phyloP scores from a whole-genome alignment of 2,113 vertebrate genomes.

The Diglossa brunneiventris region DNA sequence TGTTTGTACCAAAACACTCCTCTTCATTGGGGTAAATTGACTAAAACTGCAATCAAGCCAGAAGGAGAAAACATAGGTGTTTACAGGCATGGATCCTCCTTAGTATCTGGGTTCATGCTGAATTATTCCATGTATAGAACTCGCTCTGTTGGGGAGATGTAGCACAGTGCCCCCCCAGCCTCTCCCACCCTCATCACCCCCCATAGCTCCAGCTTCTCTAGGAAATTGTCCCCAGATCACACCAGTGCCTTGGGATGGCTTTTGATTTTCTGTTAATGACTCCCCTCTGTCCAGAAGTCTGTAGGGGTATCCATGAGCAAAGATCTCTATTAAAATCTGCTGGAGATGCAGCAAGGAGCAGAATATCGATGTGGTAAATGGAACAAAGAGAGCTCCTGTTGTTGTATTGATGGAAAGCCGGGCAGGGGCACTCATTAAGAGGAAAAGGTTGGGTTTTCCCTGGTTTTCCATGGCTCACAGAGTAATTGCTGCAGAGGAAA shows the following conservation, averaged over 20 bases:
- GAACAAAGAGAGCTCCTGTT: background rate
- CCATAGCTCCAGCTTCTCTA: background rate
- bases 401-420: background rate
- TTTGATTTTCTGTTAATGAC: background rate
- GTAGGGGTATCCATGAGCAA: background rate
- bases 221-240: background rate
- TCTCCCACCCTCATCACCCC: fast-evolving
- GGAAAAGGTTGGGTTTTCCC: background rate
- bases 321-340: background rate
- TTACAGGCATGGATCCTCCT: background rate
- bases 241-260: background rate
- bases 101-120: background rate
- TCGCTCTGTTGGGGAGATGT: background rate
- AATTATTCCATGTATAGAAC: background rate
- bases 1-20: slow-evolving; percentile 50
- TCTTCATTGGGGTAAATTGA: slow-evolving; percentile 44
- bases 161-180: background rate
- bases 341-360: background rate
- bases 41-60: slow-evolving; percentile 18
- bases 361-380: background rate
- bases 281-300: background rate
- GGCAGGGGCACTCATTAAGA: background rate
- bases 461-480: background rate
- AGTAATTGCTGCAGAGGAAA: background rate
- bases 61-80: background rate